Evolutionary conservation across 2,797 vertebrate species (phyloP).

Genomic region (Numenius phaeopus): DNA sequence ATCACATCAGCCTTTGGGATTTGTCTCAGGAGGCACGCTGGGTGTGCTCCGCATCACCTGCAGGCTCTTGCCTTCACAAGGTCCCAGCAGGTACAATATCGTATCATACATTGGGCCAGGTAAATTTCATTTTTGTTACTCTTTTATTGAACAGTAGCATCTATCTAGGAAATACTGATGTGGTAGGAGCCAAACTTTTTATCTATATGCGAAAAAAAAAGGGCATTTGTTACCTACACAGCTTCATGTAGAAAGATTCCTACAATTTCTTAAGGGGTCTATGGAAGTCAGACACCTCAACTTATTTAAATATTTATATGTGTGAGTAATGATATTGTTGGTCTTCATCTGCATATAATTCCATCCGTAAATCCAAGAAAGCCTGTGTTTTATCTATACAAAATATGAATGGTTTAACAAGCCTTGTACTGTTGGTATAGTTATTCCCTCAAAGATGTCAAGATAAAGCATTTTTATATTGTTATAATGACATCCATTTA

Average conservation of each 20-base stretch:
- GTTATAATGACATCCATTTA: background rate
- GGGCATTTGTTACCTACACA: background rate
- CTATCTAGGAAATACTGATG: background rate
- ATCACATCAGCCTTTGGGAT: background rate
- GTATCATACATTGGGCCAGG: fast-evolving
- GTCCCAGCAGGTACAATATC: background rate
- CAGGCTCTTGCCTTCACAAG: background rate
- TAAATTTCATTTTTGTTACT: background rate
- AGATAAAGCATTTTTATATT: background rate
- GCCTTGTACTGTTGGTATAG: no score
- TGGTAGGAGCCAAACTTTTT: background rate
- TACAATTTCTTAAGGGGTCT: background rate
- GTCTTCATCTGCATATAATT: background rate
- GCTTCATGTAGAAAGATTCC: background rate
- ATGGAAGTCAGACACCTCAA: background rate
- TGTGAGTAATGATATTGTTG: background rate
- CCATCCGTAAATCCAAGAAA: background rate
- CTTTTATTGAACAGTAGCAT: background rate
- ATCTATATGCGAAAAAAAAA: background rate
- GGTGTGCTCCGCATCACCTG: background rate
- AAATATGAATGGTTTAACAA: background rate
- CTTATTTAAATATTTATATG: background rate
- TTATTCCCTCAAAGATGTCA: background rate
- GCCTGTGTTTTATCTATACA: background rate
- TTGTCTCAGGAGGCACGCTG: background rate